Evolutionary conservation across 2,888 invertebrate species (phyloP).

Genomic region (Seira musarum): DNA sequence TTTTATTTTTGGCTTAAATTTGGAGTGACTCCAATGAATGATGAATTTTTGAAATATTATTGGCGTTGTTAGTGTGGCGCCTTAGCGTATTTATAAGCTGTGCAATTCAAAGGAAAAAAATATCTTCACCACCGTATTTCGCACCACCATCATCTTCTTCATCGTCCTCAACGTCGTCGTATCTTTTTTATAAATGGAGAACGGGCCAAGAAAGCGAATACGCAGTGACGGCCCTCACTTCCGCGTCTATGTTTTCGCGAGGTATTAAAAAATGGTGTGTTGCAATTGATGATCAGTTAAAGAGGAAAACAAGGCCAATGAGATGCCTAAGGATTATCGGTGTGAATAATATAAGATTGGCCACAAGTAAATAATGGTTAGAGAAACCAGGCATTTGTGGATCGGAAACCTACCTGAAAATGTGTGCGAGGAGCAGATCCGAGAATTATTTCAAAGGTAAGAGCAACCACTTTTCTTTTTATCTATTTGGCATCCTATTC

Average conservation of each 20-base stretch:
- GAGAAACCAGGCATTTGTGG: slow-evolving; percentile 89
- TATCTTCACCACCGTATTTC: too few relatives aligned
- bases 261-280: slow-evolving; percentile 41
- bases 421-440: slow-evolving; percentile 97
- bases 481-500: too few relatives aligned
- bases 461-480: too few relatives aligned
- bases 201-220: slow-evolving; percentile 34
- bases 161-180: too few relatives aligned
- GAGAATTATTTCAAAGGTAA: slow-evolving; percentile 98
- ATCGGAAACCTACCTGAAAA: slow-evolving; percentile 99
- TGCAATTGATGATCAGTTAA: slow-evolving; percentile 37
- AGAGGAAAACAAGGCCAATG: slow-evolving; percentile 51
- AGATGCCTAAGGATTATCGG: slow-evolving; percentile 57
- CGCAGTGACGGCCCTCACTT: slow-evolving; percentile 34
- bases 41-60: slow-evolving; percentile 50
- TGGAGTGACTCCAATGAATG: slow-evolving; percentile 49
- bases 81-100: too few relatives aligned
- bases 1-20: slow-evolving; percentile 45
- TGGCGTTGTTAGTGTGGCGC: slow-evolving; percentile 43
- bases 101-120: too few relatives aligned
- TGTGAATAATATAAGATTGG: slow-evolving; percentile 54
- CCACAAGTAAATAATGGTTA: slow-evolving; percentile 92
- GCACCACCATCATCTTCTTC: too few relatives aligned
- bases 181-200: slow-evolving; percentile 28
- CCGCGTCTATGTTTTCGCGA: slow-evolving; percentile 39